Base-by-base conservation (phyloP, 2,888 invertebrate species). In the Danaus chrysippus region DNA sequence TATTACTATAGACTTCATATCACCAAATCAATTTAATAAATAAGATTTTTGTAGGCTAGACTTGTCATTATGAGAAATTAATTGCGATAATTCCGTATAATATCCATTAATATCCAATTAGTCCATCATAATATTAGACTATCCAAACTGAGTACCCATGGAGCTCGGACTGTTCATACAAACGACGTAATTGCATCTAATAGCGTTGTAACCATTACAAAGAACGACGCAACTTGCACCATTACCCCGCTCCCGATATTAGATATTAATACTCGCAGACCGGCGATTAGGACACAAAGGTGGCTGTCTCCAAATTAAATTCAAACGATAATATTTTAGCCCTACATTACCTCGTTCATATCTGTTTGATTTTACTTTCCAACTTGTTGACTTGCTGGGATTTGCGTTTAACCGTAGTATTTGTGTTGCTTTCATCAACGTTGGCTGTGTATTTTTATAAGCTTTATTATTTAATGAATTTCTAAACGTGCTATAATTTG, bases 101-200 rank as follows among this genome's bases (percentile, higher is more conserved):
- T 11, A n/a, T 17, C 17, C 17, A 17, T 17, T 49, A 49, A 49
- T 49, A 49, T 49, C 17, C 49, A 17, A 49, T 49, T 49, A 17
- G 49, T 17, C 49, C 17, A 17, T 49, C 49, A 49, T 49, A 49
- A 49, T 17, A 49, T 49, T 49, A 49, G 10, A 49, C 49, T 17
- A 49, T 49, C 49, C 11, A 17, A 49, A 49, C 49, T 49, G 17
- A 49, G 49, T 17, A 17, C 49, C 49, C 49, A 49, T 49, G 11
- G 49, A 49, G 49, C 17, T 17, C 17, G 49, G 17, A 17, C 49
- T 15, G 49, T 49, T 49, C 49, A 49, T 49, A 49, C 49, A 49
- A 49, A 49, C 49, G 49, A 49, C 17, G 49, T 49, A 49, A 49
- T 49, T 49, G 49, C 49, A 49, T 49, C 49, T 49, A 49, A 49